Evolutionary conservation across 2,113 vertebrate species (phyloP), one percentile per base, ranked within the genome.

Genomic region (Neodon shergylaensis): DNA sequence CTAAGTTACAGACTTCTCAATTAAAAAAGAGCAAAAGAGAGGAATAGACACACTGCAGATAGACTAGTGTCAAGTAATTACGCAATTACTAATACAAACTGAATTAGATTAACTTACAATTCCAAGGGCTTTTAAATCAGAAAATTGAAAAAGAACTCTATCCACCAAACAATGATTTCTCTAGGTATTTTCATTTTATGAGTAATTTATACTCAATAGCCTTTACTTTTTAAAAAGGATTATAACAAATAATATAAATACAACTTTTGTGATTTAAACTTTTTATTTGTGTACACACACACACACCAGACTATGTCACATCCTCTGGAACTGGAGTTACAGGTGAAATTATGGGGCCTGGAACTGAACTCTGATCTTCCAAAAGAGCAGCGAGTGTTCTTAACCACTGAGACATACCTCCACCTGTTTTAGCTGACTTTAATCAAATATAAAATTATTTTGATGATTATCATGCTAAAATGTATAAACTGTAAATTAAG

Each of bases 101-200:
- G 16, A 95, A 90, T 42, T 82, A 92, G 10, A 70, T 44, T n/a
- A 93, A 39, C 49, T 88, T 81, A 92, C 93, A 94, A 93, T 88
- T 90, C 13, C 42, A 84, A 83, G 7, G 12, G 13, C 24, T 3
- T 93, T 97, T 96, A 93, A 93, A 65, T 93, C 68, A 96, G 73
- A 70, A 89, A 91, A 94, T 7, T 96, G 73, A 92, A 96, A 74
- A 87, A 78, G 68, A 44, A 63, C 85, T 95, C 77, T 88, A 81
- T 61, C 11, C 70, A 90, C 44, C 66, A 92, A 92, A 58, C 12
- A 54, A 93, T 68, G 22, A 92, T 76, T 77, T 91, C 54, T 88
- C 8, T 11, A 86, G 39, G 22, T 78, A 78, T 79, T 88, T 96
- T 65, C 28, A 79, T 84, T 92, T 79, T 89, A 17, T 49, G 5